Evolutionary conservation across 2,888 invertebrate genomes (phyloP), one percentile per base, ranked within the genome.

Genomic region (Aelia acuminata): DNA sequence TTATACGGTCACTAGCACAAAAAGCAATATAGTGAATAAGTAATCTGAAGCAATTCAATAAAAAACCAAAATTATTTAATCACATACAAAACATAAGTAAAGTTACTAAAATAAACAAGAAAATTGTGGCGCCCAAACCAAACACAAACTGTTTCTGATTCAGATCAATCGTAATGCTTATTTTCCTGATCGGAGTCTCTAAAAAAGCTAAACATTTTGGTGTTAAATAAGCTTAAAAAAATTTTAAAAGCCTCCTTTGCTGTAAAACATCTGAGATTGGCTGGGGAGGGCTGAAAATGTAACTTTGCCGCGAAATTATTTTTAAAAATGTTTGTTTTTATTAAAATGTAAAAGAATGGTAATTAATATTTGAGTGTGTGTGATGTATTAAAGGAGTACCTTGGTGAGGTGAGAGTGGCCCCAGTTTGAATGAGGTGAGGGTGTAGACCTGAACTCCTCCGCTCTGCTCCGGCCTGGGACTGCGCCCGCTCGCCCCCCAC

Each of bases 401-500:
- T 85, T 85, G 85, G 57, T 85, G 26, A 50, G 57, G 85, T 85
- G 85, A 50, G 35, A 13, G n/a, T 85, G 85, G 85, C 85, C 85
- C 85, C 85, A 85, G 85, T 80, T 80, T 31, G 43, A 80, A 39
- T 80, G 26, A 50, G 85, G 85, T 85, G 85, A 50, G 35, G 85
- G 18, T 39, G 87, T 26, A 18, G 63, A 47, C n/a, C 15, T 49
- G 70, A 26, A n/a, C 87, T 87, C 22, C 48, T 57, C 48, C 63
- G 63, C 7, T 70, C 43, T 87, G 39, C 39, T 39, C 43, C 87
- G 87, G 87, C 87, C 53, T 47, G 70, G 70, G 70, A 75, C 87
- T 87, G 87, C 87, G 87, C 87, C 87, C 70, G 49, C 11, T 48
- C 43, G 47, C 47, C 87, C 87, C 87, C 87, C 70, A 70, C 87